Conservation (phyloP, 2,113 vertebrate genomes). For the Aleadryas rufinucha region DNA sequence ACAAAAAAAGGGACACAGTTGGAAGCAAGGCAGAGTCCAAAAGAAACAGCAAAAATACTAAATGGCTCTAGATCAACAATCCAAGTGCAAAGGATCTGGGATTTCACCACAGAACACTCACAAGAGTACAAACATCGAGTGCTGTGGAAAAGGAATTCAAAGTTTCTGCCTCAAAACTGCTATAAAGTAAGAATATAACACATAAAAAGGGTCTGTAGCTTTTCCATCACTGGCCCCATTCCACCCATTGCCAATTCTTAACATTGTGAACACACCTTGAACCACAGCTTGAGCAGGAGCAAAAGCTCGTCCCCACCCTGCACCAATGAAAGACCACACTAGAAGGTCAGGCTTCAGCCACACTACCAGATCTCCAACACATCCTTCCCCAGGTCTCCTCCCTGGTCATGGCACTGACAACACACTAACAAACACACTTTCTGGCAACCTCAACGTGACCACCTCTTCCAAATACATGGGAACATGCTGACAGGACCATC, state of each 20-base stretch:
- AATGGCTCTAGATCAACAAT: background rate
- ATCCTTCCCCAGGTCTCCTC: background rate
- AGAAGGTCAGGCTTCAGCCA: background rate
- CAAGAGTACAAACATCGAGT: background rate
- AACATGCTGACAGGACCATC: background rate
- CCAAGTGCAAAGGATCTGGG: background rate
- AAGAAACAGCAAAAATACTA: background rate
- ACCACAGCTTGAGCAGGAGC: background rate
- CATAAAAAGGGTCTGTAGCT: background rate
- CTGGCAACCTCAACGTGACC: background rate
- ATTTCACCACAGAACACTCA: background rate
- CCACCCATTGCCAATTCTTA: background rate
- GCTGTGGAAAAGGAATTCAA: background rate
- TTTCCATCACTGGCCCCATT: background rate
- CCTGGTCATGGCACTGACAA: background rate
- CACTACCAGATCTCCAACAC: background rate
- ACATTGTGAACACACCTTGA: background rate
- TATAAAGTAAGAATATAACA: background rate
- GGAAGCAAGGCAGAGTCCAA: background rate
- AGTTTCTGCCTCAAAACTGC: background rate
- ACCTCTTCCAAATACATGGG: background rate
- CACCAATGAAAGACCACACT: background rate
- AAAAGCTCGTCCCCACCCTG: background rate
- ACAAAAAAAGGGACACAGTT: background rate
- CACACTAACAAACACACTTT: background rate